A percentile compares a stretch with the other conserved stretches of the same genome.
These are phyloP conservation scores for Barnardius zonarius DNA, from an alignment of 2,113 vertebrate species.

Conservation along the genomic window DNA sequence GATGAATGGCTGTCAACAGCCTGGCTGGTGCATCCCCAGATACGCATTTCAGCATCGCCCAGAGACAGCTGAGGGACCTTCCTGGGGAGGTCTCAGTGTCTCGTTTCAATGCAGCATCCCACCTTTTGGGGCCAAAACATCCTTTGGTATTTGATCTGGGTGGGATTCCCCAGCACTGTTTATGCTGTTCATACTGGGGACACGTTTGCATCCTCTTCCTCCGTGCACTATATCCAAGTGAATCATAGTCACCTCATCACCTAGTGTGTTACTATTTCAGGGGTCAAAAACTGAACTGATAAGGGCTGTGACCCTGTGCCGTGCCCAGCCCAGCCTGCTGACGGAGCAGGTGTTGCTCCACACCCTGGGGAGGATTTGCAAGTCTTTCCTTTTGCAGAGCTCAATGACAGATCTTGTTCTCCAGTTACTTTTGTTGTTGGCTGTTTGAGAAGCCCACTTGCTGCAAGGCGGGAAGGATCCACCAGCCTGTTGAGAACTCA, in stretches of 20 bases:
- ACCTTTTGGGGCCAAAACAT: neutral
- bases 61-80: neutral
- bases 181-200: neutral
- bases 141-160: neutral
- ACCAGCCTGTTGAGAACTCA: neutral
- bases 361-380: slow-evolving; percentile 16
- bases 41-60: neutral
- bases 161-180: neutral
- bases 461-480: neutral
- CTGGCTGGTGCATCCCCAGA: neutral
- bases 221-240: fast-evolving
- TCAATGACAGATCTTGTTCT: neutral
- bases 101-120: neutral
- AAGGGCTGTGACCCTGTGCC: neutral
- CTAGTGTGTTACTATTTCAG: neutral
- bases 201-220: neutral
- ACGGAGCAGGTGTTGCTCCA: slow-evolving; percentile 29
- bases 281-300: slow-evolving; percentile 1
- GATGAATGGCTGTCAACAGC: neutral
- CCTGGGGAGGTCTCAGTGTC: neutral
- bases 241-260: neutral
- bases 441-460: neutral
- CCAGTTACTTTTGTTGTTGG: neutral
- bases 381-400: neutral
- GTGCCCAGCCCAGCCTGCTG: neutral